phyloP scores from a whole-genome alignment of 2,113 vertebrate genomes.

The Otus sunia region DNA sequence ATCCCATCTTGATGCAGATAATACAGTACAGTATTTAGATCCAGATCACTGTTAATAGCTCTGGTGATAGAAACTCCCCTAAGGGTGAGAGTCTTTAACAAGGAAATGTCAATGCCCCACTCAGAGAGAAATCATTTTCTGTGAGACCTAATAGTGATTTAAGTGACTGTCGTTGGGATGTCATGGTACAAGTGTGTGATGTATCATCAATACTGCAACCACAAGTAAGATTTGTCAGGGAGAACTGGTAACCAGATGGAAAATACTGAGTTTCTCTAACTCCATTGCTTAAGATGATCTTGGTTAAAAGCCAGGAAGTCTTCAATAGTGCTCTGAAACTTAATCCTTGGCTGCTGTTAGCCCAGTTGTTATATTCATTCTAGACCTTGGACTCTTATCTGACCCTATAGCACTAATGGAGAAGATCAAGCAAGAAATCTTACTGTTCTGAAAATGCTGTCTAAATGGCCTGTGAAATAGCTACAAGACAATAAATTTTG shows the following conservation, averaged over 20 bases:
- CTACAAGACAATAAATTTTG: neutral
- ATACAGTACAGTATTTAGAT: conserved; percentile 31
- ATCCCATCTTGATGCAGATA: conserved; percentile 28
- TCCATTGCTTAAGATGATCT: neutral
- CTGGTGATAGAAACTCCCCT: conserved; percentile 33
- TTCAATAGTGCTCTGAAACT: neutral
- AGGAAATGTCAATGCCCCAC: conserved; percentile 61
- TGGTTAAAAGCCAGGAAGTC: neutral
- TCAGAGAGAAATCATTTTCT: conserved; percentile 48
- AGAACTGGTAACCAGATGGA: neutral
- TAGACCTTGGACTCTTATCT: neutral
- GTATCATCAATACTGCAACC: neutral
- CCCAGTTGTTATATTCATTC: neutral
- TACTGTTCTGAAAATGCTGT: neutral
- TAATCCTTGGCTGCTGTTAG: neutral
- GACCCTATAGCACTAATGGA: neutral
- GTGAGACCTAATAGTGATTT: conserved; percentile 29
- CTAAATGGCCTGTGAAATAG: neutral
- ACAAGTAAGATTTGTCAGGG: neutral
- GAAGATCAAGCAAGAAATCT: neutral
- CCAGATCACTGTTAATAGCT: conserved; percentile 59
- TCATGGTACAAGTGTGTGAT: neutral
- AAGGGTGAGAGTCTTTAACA: conserved; percentile 58
- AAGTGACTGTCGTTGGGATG: neutral
- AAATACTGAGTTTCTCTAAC: neutral